phyloP scores from a whole-genome alignment of 2,113 vertebrate genomes.

The Albula glossodonta region DNA sequence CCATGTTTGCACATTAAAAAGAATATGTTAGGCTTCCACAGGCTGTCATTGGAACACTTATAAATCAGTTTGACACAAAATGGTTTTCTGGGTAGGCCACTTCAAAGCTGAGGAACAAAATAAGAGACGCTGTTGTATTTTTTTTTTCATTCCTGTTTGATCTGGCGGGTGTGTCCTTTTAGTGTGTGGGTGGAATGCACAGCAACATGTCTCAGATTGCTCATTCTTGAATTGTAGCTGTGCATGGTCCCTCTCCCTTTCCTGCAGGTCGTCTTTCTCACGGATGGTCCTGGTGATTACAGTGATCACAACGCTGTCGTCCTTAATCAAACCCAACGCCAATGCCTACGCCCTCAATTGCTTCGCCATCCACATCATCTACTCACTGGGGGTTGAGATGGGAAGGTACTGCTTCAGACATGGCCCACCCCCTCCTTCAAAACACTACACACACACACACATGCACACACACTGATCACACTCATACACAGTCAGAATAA shows the following conservation, averaged over 20 bases:
- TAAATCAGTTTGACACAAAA: no score
- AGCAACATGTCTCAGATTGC: background rate
- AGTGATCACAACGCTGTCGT: constrained; percentile 70
- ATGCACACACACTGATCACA: no score
- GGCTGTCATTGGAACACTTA: no score
- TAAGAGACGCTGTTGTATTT: no score
- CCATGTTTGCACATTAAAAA: no score
- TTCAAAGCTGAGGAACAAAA: no score
- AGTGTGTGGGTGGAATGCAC: background rate
- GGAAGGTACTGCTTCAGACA: constrained; percentile 68
- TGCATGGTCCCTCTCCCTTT: background rate
- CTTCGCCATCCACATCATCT: constrained; percentile 81
- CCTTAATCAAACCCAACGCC: constrained; percentile 79
- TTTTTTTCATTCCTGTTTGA: no score
- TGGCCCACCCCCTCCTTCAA: background rate
- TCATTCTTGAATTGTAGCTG: background rate
- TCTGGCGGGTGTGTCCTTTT: no score
- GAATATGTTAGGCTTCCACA: no score
- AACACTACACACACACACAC: background rate
- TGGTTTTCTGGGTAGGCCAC: no score
- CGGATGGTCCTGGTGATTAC: constrained; percentile 64
- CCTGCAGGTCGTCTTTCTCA: constrained; percentile 74
- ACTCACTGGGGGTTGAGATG: constrained; percentile 70
- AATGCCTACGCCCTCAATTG: constrained; percentile 88
- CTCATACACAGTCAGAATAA: background rate